Evolutionary conservation across 2,113 vertebrate species (phyloP), one percentile per base, ranked within the genome.

Genomic region (Oryzias woworae): DNA sequence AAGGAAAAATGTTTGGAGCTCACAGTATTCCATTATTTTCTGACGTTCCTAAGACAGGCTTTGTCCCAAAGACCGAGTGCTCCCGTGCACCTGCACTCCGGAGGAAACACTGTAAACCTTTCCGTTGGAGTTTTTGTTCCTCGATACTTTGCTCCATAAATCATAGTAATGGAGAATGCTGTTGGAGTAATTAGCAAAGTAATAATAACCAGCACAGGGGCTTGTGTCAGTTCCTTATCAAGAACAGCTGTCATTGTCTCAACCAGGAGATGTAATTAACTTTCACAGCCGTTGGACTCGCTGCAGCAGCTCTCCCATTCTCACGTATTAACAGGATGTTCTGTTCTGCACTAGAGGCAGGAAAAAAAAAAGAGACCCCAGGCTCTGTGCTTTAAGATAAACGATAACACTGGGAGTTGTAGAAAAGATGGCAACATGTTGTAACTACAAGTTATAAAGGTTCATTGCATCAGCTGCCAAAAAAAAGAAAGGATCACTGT

Each of bases 101-200:
- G 0, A 4, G 42, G 36, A 46, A 15, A 67, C 14, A 15, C 60
- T 12, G 65, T 46, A 63, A 16, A 42, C 80, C 78, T 80, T 64
- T 80, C 53, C 14, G 18, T 59, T 42, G 55, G 28, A 49, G 59
- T 81, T 64, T 80, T 61, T 66, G 73, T 81, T 71, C 58, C n/a
- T 41, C 47, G 16, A 54, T 57, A 31, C 6, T 71, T 63, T 67
- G 66, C 36, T 55, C 52, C 56, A 74, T 80, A 52, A 75, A 85
- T 88, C 75, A 85, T 44, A 44, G 50, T 84, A 76, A 88, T 83
- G 82, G 77, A 71, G 46, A 59, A 67, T 60, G 84, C 80, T 70
- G n/a, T 80, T 63, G 47, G 67, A 71, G 68, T 77, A 85, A 90
- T 87, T 87, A 86, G 73, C 64, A 72, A 62, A 80, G 80, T 59